Evolutionary conservation across 2,888 invertebrate species (phyloP).

Genomic region (Stenichneumon culpator): DNA sequence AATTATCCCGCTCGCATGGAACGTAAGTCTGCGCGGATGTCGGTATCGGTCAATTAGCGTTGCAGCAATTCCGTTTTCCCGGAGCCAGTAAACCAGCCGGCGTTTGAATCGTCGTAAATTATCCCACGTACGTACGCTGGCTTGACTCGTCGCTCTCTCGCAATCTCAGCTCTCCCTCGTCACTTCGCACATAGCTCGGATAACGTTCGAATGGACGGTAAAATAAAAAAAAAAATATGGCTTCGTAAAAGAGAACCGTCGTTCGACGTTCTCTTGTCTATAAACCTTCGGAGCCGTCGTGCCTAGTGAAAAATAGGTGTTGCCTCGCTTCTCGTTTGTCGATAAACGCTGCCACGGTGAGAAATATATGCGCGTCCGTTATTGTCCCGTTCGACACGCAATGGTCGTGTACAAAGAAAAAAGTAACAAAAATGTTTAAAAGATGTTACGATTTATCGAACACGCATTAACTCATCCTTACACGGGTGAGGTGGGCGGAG

Average conservation of each 20-base stretch:
- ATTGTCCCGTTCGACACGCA: slow-evolving; percentile 27
- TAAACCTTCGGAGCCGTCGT: slow-evolving; percentile 7
- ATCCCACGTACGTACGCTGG: slow-evolving; percentile 23
- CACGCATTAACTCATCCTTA: slow-evolving; percentile 46
- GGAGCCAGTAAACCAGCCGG: slow-evolving; percentile 3
- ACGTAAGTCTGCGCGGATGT: background rate
- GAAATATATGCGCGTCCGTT: slow-evolving; percentile 37
- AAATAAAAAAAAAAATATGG: slow-evolving; percentile 25
- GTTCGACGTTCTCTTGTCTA: slow-evolving; percentile 41
- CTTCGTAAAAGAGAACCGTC: slow-evolving; percentile 44
- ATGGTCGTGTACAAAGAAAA: slow-evolving; percentile 36
- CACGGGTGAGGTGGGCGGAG: background rate
- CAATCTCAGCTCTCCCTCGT: slow-evolving; percentile 31
- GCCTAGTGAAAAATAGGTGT: slow-evolving; percentile 49
- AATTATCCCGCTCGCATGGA: slow-evolving; percentile 16
- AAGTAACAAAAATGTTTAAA: background rate
- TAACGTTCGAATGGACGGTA: slow-evolving; percentile 6
- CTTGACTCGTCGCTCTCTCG: slow-evolving; percentile 31
- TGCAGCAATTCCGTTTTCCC: slow-evolving; percentile 39
- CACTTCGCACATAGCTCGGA: slow-evolving; percentile 27
- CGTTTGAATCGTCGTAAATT: slow-evolving; percentile 39
- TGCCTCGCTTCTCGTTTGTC: slow-evolving; percentile 17
- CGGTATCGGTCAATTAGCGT: slow-evolving; percentile 24
- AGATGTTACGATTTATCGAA: slow-evolving; percentile 39
- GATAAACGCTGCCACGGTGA: slow-evolving; percentile 42